phyloP scores from a whole-genome alignment of 2,797 vertebrate species.

The Molothrus ater region DNA sequence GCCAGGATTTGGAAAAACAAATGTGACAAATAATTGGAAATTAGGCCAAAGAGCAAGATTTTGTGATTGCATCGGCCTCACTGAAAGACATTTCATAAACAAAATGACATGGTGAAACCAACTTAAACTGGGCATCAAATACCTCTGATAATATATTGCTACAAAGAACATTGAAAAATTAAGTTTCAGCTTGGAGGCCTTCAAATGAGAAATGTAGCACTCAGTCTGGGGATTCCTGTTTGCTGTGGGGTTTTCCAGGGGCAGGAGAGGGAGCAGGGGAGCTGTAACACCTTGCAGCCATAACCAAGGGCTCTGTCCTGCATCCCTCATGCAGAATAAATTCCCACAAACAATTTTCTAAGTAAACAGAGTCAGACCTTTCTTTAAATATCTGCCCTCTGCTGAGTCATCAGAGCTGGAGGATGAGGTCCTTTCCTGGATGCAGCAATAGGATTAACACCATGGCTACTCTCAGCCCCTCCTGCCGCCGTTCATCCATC shows the following conservation, averaged over 20 bases:
- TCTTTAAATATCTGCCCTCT: slow-evolving; percentile 22
- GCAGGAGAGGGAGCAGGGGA: not conserved
- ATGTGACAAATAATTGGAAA: not conserved
- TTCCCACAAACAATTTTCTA: not conserved
- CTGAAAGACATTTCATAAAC: slow-evolving; percentile 23
- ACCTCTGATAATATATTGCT: slow-evolving; percentile 1
- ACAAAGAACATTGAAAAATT: not conserved
- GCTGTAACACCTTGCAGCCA: not conserved
- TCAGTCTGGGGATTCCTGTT: not conserved
- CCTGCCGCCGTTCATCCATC: not conserved
- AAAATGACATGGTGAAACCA: not conserved
- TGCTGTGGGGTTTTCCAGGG: not conserved
- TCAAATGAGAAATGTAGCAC: not conserved
- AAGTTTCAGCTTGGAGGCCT: not conserved
- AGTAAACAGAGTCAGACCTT: not conserved
- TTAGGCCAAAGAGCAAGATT: not conserved
- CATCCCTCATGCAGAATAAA: not conserved
- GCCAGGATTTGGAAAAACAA: not conserved
- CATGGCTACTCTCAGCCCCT: not conserved
- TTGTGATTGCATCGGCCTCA: not conserved
- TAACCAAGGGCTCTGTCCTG: not conserved
- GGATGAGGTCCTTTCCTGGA: not conserved
- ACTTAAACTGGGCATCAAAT: slow-evolving; percentile 39
- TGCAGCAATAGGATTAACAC: slow-evolving; percentile 5
- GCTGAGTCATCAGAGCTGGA: slow-evolving; percentile 22